Conservation (phyloP, 2,888 invertebrate species). For the Limnephilus auricula region DNA sequence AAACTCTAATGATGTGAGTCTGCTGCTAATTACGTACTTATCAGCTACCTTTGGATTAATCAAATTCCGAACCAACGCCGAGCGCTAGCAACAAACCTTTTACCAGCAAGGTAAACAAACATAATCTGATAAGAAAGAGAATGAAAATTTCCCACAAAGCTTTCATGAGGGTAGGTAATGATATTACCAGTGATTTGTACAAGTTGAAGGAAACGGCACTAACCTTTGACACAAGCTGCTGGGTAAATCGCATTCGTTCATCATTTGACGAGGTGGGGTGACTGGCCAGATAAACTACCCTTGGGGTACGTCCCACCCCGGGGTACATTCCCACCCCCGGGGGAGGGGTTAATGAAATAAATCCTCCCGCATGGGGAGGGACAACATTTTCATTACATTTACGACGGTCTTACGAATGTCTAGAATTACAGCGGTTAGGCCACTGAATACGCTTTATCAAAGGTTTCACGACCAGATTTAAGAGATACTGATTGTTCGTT, state of each 20-base stretch:
- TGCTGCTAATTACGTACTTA: neutral
- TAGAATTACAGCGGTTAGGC: neutral
- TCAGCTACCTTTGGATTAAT: neutral
- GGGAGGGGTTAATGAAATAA: constrained; percentile 55
- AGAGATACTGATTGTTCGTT: neutral
- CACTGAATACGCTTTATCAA: neutral
- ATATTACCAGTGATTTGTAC: neutral
- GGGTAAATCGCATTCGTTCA: constrained; percentile 56
- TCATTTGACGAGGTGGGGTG: constrained; percentile 52
- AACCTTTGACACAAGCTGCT: constrained; percentile 51
- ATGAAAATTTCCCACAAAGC: constrained; percentile 8
- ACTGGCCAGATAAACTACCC: constrained; percentile 54
- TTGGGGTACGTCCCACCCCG: neutral
- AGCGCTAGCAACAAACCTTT: neutral
- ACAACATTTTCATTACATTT: constrained; percentile 26
- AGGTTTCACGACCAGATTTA: neutral
- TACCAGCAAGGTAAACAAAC: neutral
- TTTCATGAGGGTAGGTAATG: constrained; percentile 11
- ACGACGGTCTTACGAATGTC: neutral
- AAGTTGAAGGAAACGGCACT: constrained; percentile 32
- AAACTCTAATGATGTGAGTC: too few relatives aligned
- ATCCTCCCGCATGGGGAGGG: constrained; percentile 23
- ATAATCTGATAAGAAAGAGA: neutral
- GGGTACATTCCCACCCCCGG: neutral
- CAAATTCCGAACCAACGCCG: neutral